These are phyloP conservation scores for Drosophila diplacantha DNA, from an alignment of 2,888 invertebrate species.

Conservation along the genomic window DNA sequence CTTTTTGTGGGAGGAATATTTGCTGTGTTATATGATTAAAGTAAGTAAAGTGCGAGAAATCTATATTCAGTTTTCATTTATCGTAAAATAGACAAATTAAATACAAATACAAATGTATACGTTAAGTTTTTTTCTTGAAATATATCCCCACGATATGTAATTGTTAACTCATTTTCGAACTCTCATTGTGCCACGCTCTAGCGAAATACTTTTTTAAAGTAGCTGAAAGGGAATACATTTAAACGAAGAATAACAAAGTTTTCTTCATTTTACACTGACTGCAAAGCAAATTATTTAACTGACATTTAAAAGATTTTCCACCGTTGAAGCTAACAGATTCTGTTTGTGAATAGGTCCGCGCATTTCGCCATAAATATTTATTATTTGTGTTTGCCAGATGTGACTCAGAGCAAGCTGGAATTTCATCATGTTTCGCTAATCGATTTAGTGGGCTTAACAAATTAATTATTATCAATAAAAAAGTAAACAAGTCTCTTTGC, in stretches of 20 bases:
- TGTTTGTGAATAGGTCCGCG: conserved; percentile 14
- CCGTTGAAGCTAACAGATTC: neutral
- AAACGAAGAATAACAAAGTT: neutral
- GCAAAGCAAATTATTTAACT: neutral
- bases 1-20: neutral
- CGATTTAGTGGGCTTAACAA: neutral
- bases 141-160: no score
- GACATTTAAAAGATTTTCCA: neutral
- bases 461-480: conserved; percentile 4
- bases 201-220: neutral
- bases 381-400: neutral
- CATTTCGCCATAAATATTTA: conserved; percentile 8
- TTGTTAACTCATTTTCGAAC: neutral
- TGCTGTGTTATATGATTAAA: neutral
- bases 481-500: neutral
- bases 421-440: conserved; percentile 12
- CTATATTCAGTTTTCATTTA: neutral
- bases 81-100: neutral
- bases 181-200: neutral
- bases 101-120: neutral
- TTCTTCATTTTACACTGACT: neutral
- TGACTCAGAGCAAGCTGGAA: conserved; percentile 4
- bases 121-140: no score
- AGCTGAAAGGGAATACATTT: neutral
- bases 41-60: neutral